phyloP scores from a whole-genome alignment of 2,797 vertebrate species.

The Molossus alvarezi region DNA sequence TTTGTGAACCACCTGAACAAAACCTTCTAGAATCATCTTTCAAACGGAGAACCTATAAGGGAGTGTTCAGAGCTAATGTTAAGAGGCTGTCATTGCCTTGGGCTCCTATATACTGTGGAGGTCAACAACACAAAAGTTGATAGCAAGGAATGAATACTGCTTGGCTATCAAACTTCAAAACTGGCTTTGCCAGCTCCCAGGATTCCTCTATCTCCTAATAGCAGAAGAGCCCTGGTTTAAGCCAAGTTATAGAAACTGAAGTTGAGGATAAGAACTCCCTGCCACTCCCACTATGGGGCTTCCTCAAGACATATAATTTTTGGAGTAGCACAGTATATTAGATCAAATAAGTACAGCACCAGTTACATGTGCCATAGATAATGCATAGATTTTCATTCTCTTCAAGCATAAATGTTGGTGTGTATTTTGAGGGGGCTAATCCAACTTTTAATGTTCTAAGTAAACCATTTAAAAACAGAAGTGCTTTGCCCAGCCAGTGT shows the following conservation, averaged over 20 bases:
- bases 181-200: not conserved
- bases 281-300: not conserved
- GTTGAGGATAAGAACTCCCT: conserved; percentile 16
- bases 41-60: not conserved
- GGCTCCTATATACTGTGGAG: not conserved
- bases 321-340: not conserved
- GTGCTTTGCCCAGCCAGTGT: not conserved
- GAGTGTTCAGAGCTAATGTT: not conserved
- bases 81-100: not conserved
- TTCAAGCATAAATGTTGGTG: not conserved
- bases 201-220: not conserved
- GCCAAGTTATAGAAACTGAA: not conserved
- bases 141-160: not conserved
- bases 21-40: not conserved
- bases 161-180: conserved; percentile 1
- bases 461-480: conserved; percentile 4
- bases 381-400: conserved; percentile 15
- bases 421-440: not conserved
- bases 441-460: conserved; percentile 23
- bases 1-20: not conserved
- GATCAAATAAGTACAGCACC: not conserved
- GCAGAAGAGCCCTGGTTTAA: not conserved
- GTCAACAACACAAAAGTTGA: not conserved
- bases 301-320: not conserved
- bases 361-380: not conserved